phyloP scores from a whole-genome alignment of 2,888 invertebrate species.

The Odontomyia ornata region DNA sequence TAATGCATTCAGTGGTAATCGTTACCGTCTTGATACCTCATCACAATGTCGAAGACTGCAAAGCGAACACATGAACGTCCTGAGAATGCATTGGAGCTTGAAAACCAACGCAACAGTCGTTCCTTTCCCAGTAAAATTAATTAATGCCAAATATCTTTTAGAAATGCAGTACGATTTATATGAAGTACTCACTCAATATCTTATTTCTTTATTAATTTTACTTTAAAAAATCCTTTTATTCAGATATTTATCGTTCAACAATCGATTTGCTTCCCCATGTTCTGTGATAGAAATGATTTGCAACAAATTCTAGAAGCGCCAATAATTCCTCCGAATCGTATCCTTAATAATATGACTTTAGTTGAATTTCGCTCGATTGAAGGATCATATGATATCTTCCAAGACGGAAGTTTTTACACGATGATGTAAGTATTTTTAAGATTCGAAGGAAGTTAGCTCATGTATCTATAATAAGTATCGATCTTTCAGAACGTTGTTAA shows the following conservation, averaged over 20 bases:
- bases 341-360: slow-evolving; percentile 55
- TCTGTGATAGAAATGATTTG: slow-evolving; percentile 55
- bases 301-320: slow-evolving; percentile 55
- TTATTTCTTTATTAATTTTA: not conserved
- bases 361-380: slow-evolving; percentile 54
- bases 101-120: slow-evolving; percentile 53
- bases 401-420: slow-evolving; percentile 56
- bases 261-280: slow-evolving; percentile 57
- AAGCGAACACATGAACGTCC: slow-evolving; percentile 52
- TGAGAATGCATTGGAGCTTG: slow-evolving; percentile 52
- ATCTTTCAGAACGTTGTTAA: slow-evolving; percentile 5
- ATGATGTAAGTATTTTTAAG: slow-evolving; percentile 53
- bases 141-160: slow-evolving; percentile 55
- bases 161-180: slow-evolving; percentile 54
- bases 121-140: slow-evolving; percentile 56
- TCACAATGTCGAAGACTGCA: slow-evolving; percentile 55
- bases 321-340: slow-evolving; percentile 54
- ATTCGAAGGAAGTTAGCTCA: not conserved
- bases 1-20: slow-evolving; percentile 79
- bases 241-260: slow-evolving; percentile 55
- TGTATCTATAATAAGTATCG: not conserved
- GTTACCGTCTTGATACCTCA: slow-evolving; percentile 71
- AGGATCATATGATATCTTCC: slow-evolving; percentile 54
- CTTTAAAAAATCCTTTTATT: slow-evolving; percentile 17
- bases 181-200: no score